Base-by-base conservation (phyloP, 2,113 vertebrate genomes). In the Trematocara macrostoma region DNA sequence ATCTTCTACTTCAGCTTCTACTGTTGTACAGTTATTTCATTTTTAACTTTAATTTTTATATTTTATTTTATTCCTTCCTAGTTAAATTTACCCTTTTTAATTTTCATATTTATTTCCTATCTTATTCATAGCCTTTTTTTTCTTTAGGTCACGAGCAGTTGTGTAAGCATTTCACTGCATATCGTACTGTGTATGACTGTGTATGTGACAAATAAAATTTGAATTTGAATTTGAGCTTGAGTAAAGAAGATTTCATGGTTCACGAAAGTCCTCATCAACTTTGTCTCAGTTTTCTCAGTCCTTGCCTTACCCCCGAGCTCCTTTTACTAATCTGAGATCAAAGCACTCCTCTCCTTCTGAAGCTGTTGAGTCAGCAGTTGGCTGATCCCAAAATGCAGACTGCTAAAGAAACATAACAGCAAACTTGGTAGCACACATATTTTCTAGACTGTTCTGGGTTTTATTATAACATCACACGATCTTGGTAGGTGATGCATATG, bases 331-430 rank as follows among this genome's bases (percentile, higher is more conserved):
- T 88, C 81, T 89, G 20, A 92, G 91, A 95, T 96, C 94, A 95
- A 95, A 96, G 94, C 93, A 14, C 38, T 49, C 15, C 9, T 61
- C 74, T 51, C 49, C 83, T 79, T 85, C 81, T 40, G 83, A 92
- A 89, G 79, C 74, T 89, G 91, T 74, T 78, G 92, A 94, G 91
- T 96, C 95, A 95, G 96, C 95, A 88, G 78, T 67, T 14, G 34
- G 52, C 59, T 84, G 89, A 90, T 84, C 55, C 85, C 12, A 87
- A 93, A 88, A 85, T 84, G 85, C 85, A 83, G 11, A 56, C 83
- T 69, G 82, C 83, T 47, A 61, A 61, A 84, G 59, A 87, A 84
- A 78, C 29, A 81, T 81, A 31, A 31, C 71, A 76, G 71, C n/a
- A 81, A 84, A 85, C 84, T 51, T 78, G 23, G 67, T 9, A 34